A percentile compares a stretch with the other conserved stretches of the same genome.
phyloP scores from a whole-genome alignment of 1,140 invertebrate species.

The Bilobella aurantiaca region DNA sequence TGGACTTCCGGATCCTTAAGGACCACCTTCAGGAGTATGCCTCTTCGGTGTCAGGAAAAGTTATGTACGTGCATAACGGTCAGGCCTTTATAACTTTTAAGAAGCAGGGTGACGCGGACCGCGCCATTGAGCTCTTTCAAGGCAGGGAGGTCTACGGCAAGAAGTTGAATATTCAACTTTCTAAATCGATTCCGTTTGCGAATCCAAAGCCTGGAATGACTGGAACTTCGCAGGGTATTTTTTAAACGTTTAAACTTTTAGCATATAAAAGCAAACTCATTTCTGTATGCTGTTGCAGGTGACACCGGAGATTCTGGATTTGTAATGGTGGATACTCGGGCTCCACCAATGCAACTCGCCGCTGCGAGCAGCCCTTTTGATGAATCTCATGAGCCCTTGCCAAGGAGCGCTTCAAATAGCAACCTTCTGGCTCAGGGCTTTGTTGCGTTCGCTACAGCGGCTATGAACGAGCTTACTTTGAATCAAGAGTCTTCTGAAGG shows the following conservation, averaged over 20 bases:
- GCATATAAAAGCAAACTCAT: not conserved
- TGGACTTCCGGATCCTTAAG: slow-evolving; percentile 5
- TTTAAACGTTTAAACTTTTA: not conserved
- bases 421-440: too few relatives aligned
- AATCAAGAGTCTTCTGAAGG: too few relatives aligned
- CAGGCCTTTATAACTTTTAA: slow-evolving; percentile 7
- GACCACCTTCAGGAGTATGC: slow-evolving; percentile 5
- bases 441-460: too few relatives aligned
- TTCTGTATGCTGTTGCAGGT: not conserved
- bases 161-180: slow-evolving; percentile 2
- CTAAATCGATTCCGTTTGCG: not conserved
- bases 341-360: too few relatives aligned
- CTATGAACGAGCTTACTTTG: too few relatives aligned
- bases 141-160: slow-evolving; percentile 11
- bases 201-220: not conserved
- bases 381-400: too few relatives aligned
- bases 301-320: too few relatives aligned
- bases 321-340: too few relatives aligned
- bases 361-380: too few relatives aligned
- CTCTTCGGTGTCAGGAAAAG: not conserved
- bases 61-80: slow-evolving; percentile 9
- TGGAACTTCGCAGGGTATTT: not conserved
- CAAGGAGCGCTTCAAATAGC: too few relatives aligned
- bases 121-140: slow-evolving; percentile 6
- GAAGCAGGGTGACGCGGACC: not conserved